These are phyloP conservation scores for Phengaris arion DNA, from an alignment of 2,888 invertebrate genomes.

Conservation along the genomic window DNA sequence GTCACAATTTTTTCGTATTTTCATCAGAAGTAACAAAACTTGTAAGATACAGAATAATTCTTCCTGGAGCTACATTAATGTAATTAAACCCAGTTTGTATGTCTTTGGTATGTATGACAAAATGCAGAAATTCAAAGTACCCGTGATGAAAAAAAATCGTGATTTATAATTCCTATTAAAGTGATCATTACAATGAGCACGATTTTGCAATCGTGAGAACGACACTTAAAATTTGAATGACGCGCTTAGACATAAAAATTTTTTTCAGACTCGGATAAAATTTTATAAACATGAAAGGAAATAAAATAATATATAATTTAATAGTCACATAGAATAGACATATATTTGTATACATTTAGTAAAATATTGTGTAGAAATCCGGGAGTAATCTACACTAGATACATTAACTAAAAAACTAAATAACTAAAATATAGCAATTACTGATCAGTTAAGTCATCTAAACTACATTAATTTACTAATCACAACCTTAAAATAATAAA, in stretches of 20 bases:
- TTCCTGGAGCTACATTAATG: too few relatives aligned
- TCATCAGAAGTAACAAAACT: too few relatives aligned
- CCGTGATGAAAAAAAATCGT: too few relatives aligned
- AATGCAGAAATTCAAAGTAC: too few relatives aligned
- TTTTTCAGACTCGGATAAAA: neutral
- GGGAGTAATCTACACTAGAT: neutral
- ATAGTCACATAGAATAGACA: constrained; percentile 10
- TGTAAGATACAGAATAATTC: too few relatives aligned
- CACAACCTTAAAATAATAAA: constrained; percentile 4
- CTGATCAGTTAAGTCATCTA: constrained; percentile 4
- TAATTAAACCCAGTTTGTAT: too few relatives aligned
- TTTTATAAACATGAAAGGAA: neutral
- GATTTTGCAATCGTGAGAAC: neutral
- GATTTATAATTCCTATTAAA: too few relatives aligned
- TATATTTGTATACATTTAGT: constrained; percentile 22
- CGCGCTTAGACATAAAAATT: neutral
- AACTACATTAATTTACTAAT: constrained; percentile 19
- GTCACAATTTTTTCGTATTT: too few relatives aligned
- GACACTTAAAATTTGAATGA: neutral
- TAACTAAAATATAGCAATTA: constrained; percentile 3
- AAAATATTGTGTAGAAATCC: constrained; percentile 21
- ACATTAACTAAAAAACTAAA: constrained; percentile 14
- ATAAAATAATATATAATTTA: constrained; percentile 13
- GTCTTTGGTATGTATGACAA: too few relatives aligned
- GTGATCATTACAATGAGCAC: neutral